phyloP scores from a whole-genome alignment of 1,140 invertebrate genomes.

The Anastrepha ludens region DNA sequence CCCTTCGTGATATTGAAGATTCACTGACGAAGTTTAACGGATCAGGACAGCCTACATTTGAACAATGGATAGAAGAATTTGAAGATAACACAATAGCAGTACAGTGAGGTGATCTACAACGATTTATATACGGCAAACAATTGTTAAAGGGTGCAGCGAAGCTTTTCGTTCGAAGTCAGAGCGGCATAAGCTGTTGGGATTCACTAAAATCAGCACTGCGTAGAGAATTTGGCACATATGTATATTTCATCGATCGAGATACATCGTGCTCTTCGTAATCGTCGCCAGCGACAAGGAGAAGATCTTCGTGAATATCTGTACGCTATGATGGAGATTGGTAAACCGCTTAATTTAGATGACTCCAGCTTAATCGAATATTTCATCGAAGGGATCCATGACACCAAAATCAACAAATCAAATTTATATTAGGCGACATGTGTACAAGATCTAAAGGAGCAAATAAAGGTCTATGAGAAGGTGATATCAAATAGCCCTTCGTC shows the following conservation, averaged over 20 bases:
- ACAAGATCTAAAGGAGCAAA: no score
- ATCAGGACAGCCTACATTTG: background rate
- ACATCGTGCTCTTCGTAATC: background rate
- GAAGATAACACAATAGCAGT: background rate
- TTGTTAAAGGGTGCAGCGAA: conserved; percentile 28
- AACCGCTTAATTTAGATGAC: background rate
- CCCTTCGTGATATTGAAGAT: conserved; percentile 45
- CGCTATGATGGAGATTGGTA: conserved; percentile 25
- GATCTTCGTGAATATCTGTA: conserved; percentile 17
- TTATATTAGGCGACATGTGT: background rate
- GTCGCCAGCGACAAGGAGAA: background rate
- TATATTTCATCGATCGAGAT: background rate
- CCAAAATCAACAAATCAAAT: background rate
- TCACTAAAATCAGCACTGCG: conserved; percentile 23
- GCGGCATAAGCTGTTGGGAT: background rate
- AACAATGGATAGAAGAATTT: conserved; percentile 34
- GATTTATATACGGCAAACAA: conserved; percentile 28
- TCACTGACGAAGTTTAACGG: background rate
- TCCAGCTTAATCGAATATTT: background rate
- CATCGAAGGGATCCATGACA: background rate
- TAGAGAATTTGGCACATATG: background rate
- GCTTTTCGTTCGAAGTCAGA: conserved; percentile 25
- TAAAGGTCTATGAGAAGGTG: no score
- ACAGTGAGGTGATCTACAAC: conserved; percentile 5
- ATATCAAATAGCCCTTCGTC: no score